Conservation (phyloP, 2,888 invertebrate genomes). For the Oegoconia quadripuncta region DNA sequence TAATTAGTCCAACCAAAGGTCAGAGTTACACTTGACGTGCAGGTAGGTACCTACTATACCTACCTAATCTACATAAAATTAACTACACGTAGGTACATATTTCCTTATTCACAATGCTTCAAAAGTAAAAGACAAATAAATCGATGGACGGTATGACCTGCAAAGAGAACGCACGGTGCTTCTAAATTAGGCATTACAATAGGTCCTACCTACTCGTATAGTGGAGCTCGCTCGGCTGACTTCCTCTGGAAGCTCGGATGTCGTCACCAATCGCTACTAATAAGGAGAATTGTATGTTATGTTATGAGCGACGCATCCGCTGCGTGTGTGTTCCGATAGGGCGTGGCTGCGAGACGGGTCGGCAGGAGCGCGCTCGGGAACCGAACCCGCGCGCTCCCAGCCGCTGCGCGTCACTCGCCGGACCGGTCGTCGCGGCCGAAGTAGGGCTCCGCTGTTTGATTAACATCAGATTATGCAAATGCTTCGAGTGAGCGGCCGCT, state of each 20-base stretch:
- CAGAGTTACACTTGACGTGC: too few species aligned
- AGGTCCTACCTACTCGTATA: too few species aligned
- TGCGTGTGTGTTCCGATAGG: conserved; percentile 39
- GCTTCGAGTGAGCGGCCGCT: conserved; percentile 70
- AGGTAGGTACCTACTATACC: too few species aligned
- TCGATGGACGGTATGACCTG: not conserved
- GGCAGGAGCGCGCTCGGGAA: not conserved
- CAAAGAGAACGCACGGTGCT: not conserved
- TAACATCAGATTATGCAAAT: conserved; percentile 79
- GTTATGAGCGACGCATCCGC: conserved; percentile 35
- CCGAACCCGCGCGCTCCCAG: conserved; percentile 7
- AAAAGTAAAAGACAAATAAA: too few species aligned
- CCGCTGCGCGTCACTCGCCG: too few species aligned
- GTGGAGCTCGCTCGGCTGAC: conserved; percentile 21
- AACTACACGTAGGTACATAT: too few species aligned
- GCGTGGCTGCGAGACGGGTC: not conserved
- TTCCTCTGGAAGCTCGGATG: conserved; percentile 32
- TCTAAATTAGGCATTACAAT: conserved; percentile 5
- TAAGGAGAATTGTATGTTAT: conserved; percentile 31
- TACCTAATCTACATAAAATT: too few species aligned
- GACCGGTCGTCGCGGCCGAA: conserved; percentile 26
- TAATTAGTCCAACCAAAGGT: too few species aligned
- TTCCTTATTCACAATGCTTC: too few species aligned
- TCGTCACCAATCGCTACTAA: conserved; percentile 31
- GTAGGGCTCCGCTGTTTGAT: conserved; percentile 65